Evolutionary conservation across 2,113 vertebrate species (phyloP).

Genomic region (Pampusana beccarii): DNA sequence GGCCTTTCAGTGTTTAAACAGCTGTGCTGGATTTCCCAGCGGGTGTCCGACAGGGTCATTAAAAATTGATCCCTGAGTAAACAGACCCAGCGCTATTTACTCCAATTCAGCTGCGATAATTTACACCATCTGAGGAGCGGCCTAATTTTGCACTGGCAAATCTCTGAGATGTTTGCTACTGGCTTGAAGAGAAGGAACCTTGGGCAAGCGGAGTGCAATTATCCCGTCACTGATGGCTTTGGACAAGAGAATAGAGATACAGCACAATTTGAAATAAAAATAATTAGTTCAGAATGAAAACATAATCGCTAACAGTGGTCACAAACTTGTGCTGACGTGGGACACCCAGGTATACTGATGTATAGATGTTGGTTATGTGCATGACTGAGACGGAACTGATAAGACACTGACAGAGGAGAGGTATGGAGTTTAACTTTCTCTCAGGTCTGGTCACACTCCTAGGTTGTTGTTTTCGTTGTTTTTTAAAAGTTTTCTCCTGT

Average conservation of each 20-base stretch:
- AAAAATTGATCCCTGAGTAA: conserved; percentile 39
- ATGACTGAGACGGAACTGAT: neutral
- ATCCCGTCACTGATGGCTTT: neutral
- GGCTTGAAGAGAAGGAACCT: neutral
- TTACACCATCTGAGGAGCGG: conserved; percentile 14
- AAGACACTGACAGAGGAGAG: neutral
- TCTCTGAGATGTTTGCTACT: neutral
- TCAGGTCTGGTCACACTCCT: neutral
- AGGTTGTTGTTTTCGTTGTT: too few species aligned
- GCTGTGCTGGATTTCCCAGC: conserved; percentile 17
- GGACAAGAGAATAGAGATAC: neutral
- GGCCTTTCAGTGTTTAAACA: conserved; percentile 16
- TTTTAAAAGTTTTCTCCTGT: neutral
- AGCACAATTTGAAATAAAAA: neutral
- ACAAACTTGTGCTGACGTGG: neutral
- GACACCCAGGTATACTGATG: neutral
- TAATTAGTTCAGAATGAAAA: neutral
- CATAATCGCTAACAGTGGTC: neutral
- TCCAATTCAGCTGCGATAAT: conserved; percentile 1
- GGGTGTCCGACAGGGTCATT: neutral
- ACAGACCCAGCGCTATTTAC: neutral
- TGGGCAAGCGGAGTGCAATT: neutral
- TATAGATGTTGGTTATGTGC: neutral
- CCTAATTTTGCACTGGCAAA: neutral
- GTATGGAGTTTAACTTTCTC: neutral